Percentiles rank a stretch among this genome's conserved stretches.
These are phyloP conservation scores for Antennarius maculatus DNA, from an alignment of 2,797 vertebrate genomes.

Conservation along the genomic window DNA sequence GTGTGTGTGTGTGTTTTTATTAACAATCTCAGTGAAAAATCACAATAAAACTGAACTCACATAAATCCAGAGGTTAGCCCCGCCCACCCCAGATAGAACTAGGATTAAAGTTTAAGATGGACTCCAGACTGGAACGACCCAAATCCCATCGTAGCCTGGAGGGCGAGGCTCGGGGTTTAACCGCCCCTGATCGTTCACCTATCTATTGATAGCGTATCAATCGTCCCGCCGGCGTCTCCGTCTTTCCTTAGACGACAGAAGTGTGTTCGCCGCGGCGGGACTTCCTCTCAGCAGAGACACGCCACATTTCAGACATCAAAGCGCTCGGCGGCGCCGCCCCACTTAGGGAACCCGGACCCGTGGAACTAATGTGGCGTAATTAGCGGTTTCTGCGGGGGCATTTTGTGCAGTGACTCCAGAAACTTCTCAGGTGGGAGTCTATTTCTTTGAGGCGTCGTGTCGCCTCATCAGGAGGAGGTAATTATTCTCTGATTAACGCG, in stretches of 20 bases:
- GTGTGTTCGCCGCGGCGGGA: constrained; percentile 51
- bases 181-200: too few species aligned
- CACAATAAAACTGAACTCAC: too few species aligned
- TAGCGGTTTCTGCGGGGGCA: constrained; percentile 67
- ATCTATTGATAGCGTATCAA: not conserved
- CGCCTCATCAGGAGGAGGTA: constrained; percentile 73
- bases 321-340: constrained; percentile 33
- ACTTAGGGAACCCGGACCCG: constrained; percentile 43
- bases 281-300: constrained; percentile 46
- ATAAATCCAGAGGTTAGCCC: too few species aligned
- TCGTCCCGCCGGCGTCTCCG: not conserved
- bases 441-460: constrained; percentile 71
- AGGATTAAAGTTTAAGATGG: too few species aligned
- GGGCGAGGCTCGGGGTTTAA: too few species aligned
- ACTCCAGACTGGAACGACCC: too few species aligned
- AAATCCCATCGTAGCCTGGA: too few species aligned
- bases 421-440: constrained; percentile 68
- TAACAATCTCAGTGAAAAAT: too few species aligned
- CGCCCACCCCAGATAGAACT: too few species aligned
- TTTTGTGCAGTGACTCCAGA: constrained; percentile 59
- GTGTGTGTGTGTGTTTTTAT: too few species aligned
- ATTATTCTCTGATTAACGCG: constrained; percentile 75
- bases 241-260: constrained; percentile 63
- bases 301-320: constrained; percentile 62
- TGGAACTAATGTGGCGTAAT: constrained; percentile 73